Percentiles rank a stretch among this genome's conserved stretches.
Evolutionary conservation across 2,888 invertebrate genomes (phyloP).

Genomic region (Drosophila picticornis): DNA sequence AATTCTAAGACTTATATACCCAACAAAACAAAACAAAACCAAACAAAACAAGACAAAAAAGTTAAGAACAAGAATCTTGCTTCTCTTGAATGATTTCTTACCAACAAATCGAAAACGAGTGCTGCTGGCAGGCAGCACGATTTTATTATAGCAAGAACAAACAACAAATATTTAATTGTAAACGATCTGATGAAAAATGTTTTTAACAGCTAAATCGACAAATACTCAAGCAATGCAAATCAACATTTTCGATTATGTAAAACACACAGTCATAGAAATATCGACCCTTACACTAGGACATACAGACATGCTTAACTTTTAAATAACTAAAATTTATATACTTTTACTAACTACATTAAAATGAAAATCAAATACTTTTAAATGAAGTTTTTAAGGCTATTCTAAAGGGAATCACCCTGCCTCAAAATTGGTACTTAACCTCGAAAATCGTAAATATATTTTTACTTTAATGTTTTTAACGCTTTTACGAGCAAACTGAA

Average conservation of each 20-base stretch:
- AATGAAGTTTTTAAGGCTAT: constrained; percentile 65
- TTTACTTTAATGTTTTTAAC: constrained; percentile 80
- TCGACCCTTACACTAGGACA: constrained; percentile 20
- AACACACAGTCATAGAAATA: constrained; percentile 16
- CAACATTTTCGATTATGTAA: constrained; percentile 27
- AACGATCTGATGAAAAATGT: constrained; percentile 10
- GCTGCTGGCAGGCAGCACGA: constrained; percentile 30
- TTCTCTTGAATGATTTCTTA: constrained; percentile 38
- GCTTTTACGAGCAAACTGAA: constrained; percentile 70
- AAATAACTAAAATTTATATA: constrained; percentile 61
- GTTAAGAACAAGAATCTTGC: constrained; percentile 39
- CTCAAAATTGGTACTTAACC: constrained; percentile 63
- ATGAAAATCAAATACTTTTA: constrained; percentile 60
- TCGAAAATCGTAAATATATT: constrained; percentile 54
- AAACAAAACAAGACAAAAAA: background rate
- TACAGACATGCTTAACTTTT: constrained; percentile 52
- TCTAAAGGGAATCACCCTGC: constrained; percentile 23
- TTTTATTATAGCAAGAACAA: constrained; percentile 33
- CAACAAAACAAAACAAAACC: constrained; percentile 38
- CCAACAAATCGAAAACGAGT: constrained; percentile 21
- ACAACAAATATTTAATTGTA: constrained; percentile 12
- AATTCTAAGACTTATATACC: constrained; percentile 67
- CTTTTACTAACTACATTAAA: constrained; percentile 57
- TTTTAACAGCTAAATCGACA: constrained; percentile 27
- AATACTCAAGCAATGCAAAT: constrained; percentile 25